These are phyloP conservation scores for Anguilla anguilla DNA, from an alignment of 2,797 vertebrate species.

Conservation along the genomic window DNA sequence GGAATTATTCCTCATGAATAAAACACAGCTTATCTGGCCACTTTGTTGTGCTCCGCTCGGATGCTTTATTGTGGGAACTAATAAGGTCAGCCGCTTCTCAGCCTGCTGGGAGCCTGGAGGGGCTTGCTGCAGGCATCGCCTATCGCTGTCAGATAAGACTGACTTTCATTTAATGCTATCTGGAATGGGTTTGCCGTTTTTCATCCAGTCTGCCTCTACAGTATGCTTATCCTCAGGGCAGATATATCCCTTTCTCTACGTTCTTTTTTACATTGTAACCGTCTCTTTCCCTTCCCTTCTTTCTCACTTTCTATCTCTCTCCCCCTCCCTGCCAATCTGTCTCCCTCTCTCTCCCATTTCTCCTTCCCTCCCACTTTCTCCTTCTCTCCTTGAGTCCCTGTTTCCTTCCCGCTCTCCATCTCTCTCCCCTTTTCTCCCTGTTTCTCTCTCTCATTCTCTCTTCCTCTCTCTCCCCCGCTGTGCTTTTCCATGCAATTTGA, in stretches of 20 bases:
- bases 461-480: too few species aligned
- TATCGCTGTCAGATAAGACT: slow-evolving; percentile 37
- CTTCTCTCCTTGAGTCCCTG: too few species aligned
- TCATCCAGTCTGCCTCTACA: slow-evolving; percentile 9
- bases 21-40: slow-evolving; percentile 12
- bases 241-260: neutral
- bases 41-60: neutral
- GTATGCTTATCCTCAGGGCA: neutral
- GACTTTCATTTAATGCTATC: neutral
- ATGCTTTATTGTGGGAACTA: neutral
- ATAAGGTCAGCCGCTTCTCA: slow-evolving; percentile 17
- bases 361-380: too few species aligned
- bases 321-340: neutral
- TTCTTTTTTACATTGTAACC: too few species aligned
- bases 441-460: too few species aligned
- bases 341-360: too few species aligned
- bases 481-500: neutral
- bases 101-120: neutral
- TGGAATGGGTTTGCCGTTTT: neutral
- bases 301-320: neutral
- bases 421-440: too few species aligned
- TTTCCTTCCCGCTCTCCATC: too few species aligned
- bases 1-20: slow-evolving; percentile 43
- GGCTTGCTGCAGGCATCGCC: neutral
- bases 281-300: neutral